These are phyloP conservation scores for Pterois miles DNA, from an alignment of 2,797 vertebrate species.

Conservation along the genomic window DNA sequence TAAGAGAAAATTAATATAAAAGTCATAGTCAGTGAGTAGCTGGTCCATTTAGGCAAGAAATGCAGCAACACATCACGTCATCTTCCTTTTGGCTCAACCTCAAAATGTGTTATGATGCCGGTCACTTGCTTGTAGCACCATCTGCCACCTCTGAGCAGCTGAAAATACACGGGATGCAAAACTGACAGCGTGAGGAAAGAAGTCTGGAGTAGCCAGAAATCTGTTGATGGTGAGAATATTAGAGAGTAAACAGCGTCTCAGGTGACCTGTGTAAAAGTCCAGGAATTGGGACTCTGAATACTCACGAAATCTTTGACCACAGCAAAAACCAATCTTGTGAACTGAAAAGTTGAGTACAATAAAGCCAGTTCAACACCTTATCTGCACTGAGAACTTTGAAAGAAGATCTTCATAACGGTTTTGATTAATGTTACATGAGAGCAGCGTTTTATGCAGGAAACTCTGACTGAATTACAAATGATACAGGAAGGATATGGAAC, in stretches of 20 bases:
- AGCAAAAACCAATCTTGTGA: background rate
- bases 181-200: conserved; percentile 18
- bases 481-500: background rate
- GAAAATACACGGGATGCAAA: conserved; percentile 13
- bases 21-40: background rate
- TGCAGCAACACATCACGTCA: conserved; percentile 12
- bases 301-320: background rate
- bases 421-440: conserved; percentile 16
- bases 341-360: background rate
- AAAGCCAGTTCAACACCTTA: background rate
- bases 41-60: background rate
- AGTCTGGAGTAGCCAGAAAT: conserved; percentile 8
- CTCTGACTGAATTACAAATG: conserved; percentile 4
- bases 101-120: conserved; percentile 15
- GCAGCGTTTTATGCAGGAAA: background rate
- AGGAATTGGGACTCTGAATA: background rate
- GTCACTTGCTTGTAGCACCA: conserved; percentile 34
- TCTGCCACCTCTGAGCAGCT: conserved; percentile 30
- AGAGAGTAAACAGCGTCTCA: background rate
- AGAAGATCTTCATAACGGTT: background rate
- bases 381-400: background rate
- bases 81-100: conserved; percentile 7
- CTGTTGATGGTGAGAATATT: background rate
- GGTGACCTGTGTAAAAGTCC: background rate
- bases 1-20: background rate